Percentiles rank a stretch among this genome's conserved stretches.
These are phyloP conservation scores for Amblyraja radiata DNA, from an alignment of 2,797 vertebrate genomes.

Conservation along the genomic window DNA sequence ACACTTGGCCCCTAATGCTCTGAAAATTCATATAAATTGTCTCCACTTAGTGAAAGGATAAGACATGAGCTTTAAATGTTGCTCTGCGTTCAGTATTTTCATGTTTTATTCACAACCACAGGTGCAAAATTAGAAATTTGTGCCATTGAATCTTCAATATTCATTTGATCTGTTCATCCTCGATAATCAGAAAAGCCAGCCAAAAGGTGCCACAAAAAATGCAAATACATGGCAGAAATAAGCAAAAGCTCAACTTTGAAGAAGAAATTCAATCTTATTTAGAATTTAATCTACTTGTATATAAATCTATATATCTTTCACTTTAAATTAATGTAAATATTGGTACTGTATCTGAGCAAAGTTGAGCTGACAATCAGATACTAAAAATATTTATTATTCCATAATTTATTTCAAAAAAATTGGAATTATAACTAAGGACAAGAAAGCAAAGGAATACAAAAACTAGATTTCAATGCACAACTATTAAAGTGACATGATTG, in stretches of 20 bases:
- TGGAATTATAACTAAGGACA: background rate
- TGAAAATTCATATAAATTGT: background rate
- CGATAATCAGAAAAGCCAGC: background rate
- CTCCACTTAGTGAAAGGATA: background rate
- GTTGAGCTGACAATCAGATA: background rate
- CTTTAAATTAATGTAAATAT: background rate
- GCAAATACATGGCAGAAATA: background rate
- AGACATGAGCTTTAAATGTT: background rate
- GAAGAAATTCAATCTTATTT: constrained; percentile 1
- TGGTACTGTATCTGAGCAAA: background rate
- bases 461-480: background rate
- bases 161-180: background rate
- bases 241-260: background rate
- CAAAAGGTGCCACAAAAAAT: background rate
- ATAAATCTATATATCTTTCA: background rate
- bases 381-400: background rate
- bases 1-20: background rate
- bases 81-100: background rate
- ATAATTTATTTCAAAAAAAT: background rate
- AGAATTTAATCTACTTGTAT: background rate
- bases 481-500: background rate
- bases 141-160: background rate
- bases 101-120: background rate
- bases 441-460: background rate
- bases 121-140: constrained; percentile 1